Percentiles rank a stretch among this genome's conserved stretches.
Evolutionary conservation across 2,888 invertebrate genomes (phyloP).

Genomic region (Heliconius ethilla): DNA sequence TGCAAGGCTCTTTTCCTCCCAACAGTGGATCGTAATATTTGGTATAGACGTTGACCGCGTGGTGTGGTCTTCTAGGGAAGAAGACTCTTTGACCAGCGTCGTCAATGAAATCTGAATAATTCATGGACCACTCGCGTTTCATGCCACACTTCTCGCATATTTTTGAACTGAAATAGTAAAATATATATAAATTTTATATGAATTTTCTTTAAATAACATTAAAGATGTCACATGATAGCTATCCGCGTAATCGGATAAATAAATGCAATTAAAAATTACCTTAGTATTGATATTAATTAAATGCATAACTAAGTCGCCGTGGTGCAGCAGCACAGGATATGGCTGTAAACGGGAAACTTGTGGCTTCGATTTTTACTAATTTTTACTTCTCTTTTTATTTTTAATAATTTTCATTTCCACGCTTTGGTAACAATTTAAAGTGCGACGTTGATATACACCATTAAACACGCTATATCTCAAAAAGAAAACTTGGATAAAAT

Average conservation of each 20-base stretch:
- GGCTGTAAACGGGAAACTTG: too few relatives aligned
- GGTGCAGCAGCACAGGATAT: too few relatives aligned
- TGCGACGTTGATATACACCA: too few relatives aligned
- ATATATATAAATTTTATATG: not conserved
- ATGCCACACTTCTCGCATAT: constrained; percentile 77
- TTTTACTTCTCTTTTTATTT: too few relatives aligned
- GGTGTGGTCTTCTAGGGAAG: constrained; percentile 77
- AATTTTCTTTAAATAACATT: not conserved
- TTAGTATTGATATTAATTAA: too few relatives aligned
- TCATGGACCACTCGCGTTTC: constrained; percentile 74
- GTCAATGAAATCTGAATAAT: constrained; percentile 78
- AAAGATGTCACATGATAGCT: not conserved
- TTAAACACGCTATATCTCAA: too few relatives aligned
- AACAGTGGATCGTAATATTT: constrained; percentile 54
- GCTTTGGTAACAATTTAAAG: too few relatives aligned
- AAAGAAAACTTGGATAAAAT: not conserved
- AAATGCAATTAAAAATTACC: not conserved
- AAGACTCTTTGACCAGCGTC: constrained; percentile 73
- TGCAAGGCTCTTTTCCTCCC: constrained; percentile 48
- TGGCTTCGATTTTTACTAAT: too few relatives aligned
- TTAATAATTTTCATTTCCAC: too few relatives aligned
- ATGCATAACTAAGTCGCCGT: too few relatives aligned
- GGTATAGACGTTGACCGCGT: constrained; percentile 67
- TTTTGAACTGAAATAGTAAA: constrained; percentile 60
- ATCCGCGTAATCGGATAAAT: not conserved